These are phyloP conservation scores for Lynx canadensis DNA, from an alignment of 2,113 vertebrate species.

Conservation along the genomic window DNA sequence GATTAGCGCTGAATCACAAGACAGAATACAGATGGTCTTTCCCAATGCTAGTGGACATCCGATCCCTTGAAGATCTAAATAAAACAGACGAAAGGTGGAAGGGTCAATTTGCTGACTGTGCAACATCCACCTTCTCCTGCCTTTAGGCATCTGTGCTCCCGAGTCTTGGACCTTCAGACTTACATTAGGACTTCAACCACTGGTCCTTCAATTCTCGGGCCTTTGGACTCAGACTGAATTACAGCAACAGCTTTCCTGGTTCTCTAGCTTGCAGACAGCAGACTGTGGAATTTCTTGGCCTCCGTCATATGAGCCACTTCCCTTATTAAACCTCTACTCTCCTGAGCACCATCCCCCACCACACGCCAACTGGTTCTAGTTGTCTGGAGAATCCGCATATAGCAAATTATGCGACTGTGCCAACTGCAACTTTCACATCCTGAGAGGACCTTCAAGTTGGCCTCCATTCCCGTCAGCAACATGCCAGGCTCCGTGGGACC, in stretches of 20 bases:
- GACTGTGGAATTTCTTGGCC: neutral
- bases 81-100: neutral
- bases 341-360: neutral
- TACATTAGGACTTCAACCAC: neutral
- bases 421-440: neutral
- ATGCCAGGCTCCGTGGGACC: neutral
- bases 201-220: neutral
- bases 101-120: no score
- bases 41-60: neutral
- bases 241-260: neutral
- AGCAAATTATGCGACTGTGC: neutral
- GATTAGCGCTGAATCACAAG: neutral
- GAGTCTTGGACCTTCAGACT: neutral
- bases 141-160: neutral
- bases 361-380: neutral
- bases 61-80: neutral
- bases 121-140: neutral
- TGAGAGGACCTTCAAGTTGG: neutral
- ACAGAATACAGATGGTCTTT: neutral
- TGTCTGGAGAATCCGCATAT: neutral
- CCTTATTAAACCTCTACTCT: neutral
- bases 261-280: neutral
- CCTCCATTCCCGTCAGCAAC: no score
- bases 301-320: neutral
- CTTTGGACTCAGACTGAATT: neutral